Evolutionary conservation across 2,113 vertebrate species (phyloP), one percentile per base, ranked within the genome.

Genomic region (Synodontis membranacea): DNA sequence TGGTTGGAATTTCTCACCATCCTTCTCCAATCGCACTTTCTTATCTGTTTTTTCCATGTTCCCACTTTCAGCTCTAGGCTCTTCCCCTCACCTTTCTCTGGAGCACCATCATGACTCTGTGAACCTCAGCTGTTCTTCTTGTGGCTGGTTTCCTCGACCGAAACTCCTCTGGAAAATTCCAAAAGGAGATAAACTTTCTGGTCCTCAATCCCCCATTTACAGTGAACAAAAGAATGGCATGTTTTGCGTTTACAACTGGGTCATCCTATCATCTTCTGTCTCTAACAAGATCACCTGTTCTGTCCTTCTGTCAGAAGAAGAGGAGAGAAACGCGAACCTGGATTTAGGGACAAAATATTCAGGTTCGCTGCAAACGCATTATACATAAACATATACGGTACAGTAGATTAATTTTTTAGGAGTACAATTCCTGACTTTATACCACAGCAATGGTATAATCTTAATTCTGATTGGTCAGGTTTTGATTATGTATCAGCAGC

Each of bases 51-150:
- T 2, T 66, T 28, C 25, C 5, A n/a, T 75, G 42, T 75, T 54
- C 12, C 10, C 21, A 74, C 10, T 34, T 10, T 44, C 85, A 94
- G 94, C 60, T 85, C 72, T 14, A 3, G 94, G 94, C 68, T 68
- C 23, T 2, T 0, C 48, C 0, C 92, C 90, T 14, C 42, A 90
- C 52, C 80, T 95, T 23, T 90, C 91, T 19, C 39, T 72, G 0
- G 15, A 0, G 17, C 74, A 25, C 80, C 48, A 88, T 5, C 48
- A 79, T 4, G 82, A 89, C 37, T 31, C 2, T 15, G 9, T 89
- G 28, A 94, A 94, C 8, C 54, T 94, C 82, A 94, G 92, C 92
- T 94, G 93, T 88, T 84, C 87, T 54, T 93, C 94, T 79, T 78
- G 86, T 34, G 93, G 93, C 12, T 95, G 94, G 94, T 75, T 85